Conservation (phyloP, 2,797 vertebrate species). For the Tolypeutes matacus region DNA sequence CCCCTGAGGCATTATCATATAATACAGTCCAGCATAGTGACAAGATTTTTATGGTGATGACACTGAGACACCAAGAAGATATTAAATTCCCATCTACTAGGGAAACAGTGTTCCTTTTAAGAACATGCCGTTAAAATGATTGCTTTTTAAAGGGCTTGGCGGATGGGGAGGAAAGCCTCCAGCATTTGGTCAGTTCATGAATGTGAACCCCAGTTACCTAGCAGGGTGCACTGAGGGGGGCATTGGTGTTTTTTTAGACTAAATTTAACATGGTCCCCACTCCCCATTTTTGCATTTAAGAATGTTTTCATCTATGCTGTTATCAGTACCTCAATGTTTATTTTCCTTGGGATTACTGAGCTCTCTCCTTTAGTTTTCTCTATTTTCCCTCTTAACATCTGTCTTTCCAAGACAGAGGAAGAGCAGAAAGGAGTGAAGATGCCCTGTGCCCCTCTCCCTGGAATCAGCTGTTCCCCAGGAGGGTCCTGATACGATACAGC, state of each 20-base stretch:
- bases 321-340: neutral
- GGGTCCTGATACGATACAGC: too few relatives aligned
- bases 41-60: neutral
- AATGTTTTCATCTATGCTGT: neutral
- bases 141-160: neutral
- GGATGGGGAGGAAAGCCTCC: neutral
- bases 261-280: neutral
- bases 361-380: conserved; percentile 20
- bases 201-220: neutral
- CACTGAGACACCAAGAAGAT: neutral
- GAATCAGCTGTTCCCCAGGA: neutral
- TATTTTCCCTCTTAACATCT: neutral
- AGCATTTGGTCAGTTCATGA: neutral
- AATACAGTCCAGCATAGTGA: neutral
- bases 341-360: neutral
- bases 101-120: conserved; percentile 34
- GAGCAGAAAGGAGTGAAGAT: neutral
- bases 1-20: neutral
- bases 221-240: neutral
- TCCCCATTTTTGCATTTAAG: neutral
- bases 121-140: neutral
- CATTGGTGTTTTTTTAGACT: neutral
- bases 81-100: neutral
- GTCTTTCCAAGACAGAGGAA: neutral
- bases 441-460: neutral